Base-by-base conservation (phyloP, 53 echinoderm and acorn worm genomes). In the Patiria pectinifera region DNA sequence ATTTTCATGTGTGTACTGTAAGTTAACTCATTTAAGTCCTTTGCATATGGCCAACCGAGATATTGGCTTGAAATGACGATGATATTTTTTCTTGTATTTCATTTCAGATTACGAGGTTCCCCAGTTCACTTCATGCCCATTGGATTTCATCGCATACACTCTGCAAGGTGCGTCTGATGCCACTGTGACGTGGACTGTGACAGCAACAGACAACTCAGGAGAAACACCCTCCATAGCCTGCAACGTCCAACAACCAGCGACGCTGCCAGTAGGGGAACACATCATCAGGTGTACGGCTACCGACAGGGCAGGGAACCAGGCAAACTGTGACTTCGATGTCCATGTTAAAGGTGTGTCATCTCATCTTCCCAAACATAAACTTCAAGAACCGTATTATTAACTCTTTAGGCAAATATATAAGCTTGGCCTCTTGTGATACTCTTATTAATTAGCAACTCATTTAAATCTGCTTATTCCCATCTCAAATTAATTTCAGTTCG, bases 191-290 rank as follows among this genome's bases (percentile, higher is more conserved):
- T 97, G 95, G 96, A 58, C 84, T 18, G 95, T 96, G 18, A 60
- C 35, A 15, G 97, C 96, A 10, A 62, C 12, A 35, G 97, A 97
- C 47, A 97, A 97, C 24, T 83, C 91, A 61, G 94, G 93, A 49
- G 80, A 81, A 49, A 83, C 84, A 46, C 91, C 94, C 58, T 71
- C 76, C 24, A 69, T 96, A n/a, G 59, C 47, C 3, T 96, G 96
- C 71, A 84, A 91, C 72, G 9, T 61, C 19, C 44, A 69, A 2
- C 60, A 75, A 63, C 84, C 83, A 66, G 83, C 62, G 18, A 45
- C 44, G 15, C 62, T 83, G 14, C 46, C 86, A 18, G 93, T 91
- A 44, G 94, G 96, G 23, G 92, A 94, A 63, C 86, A 94, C 85
- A 35, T 24, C 22, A 48, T 96, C 22, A 69, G 69, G 6, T 96